Base-by-base conservation (phyloP, 2,113 vertebrate genomes). In the Nasalis larvatus region DNA sequence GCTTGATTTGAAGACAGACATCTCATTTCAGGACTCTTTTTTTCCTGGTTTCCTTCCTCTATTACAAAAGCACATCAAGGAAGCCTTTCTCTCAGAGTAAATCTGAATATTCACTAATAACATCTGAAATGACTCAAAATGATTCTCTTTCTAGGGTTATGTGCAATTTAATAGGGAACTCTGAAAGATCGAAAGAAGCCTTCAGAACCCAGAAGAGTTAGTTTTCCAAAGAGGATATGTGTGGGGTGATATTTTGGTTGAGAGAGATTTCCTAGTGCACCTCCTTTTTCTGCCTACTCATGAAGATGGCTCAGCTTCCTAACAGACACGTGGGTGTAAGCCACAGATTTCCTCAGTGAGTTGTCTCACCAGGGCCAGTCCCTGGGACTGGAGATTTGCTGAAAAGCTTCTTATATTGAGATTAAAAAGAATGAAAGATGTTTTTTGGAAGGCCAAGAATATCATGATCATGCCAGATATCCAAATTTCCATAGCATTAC, bases 21-120 rank as follows among this genome's bases (percentile, higher is more conserved):
- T 63, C 74, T 94, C 54, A 83, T 95, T 93, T 89, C 17, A 66
- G 92, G 56, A 60, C 58, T 94, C 6, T 58, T 45, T 88, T 63
- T 69, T 88, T 92, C 69, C 93, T 25, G 14, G 10, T 81, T 95
- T 52, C 37, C 42, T 86, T 95, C 37, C 21, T 91, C 94, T 94
- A 86, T 63, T 93, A 89, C n/a, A 93, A 91, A 94, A 95, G 12
- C 42, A 83, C 69, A 91, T 78, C 58, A 23, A 80, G 52, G 56
- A 92, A 92, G 63, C 42, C 17, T 69, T 86, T 95, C 76, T 92
- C 17, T 84, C 60, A 92, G 27, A 30, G 68, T 90, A 92, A 95
- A 81, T 66, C 47, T 96, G 76, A 96, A 90, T 95, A 66, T 86
- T 93, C 94, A 68, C 83, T 96, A 86, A 69, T 94, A 94, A 92